Evolutionary conservation across 2,888 invertebrate genomes (phyloP), one percentile per base, ranked within the genome.

Genomic region (Sminthurides aquaticus): DNA sequence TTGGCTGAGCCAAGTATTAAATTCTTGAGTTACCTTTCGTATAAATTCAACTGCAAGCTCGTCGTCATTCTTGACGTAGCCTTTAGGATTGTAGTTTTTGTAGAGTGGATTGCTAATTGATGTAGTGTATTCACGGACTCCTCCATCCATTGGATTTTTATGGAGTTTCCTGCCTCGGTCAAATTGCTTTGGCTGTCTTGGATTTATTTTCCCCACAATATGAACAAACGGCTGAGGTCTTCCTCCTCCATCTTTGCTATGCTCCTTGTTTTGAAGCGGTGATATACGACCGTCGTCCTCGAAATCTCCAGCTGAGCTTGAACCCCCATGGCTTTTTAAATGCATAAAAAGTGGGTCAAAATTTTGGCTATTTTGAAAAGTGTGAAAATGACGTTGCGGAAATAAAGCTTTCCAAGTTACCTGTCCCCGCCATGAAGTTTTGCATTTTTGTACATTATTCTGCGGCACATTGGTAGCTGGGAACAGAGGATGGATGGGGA

Each of bases 61-160:
- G 49, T 71, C 71, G 11, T 71, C 68, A 61, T 49, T 67, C 57
- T 71, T 69, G 2, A 69, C 54, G 57, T 69, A 69, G 0, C 71
- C 71, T 43, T 56, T 27, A 1, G 71, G 70, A 26, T 69, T 65
- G 49, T 71, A 71, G 1, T 52, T 60, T 60, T 65, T 69, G 67
- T 71, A 71, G 8, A 71, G 62, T 24, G 71, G 71, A 60, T 71
- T 71, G 29, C 65, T 67, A 15, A 71, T 57, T 29, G 57, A 24
- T 22, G 59, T 62, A 15, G 57, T 52, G 49, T 65, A 67, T 48
- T 66, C 60, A 15, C 67, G 34, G 8, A 66, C 67, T 57, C 63
- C 65, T 15, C 20, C 11, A 20, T 15, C 52, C 11, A 20, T 5
- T 55, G 18, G 27, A 3, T 48, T 18, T 52, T 65, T 60, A 2